Evolutionary conservation across 2,888 invertebrate genomes (phyloP).

Genomic region (Agrotis ipsilon): DNA sequence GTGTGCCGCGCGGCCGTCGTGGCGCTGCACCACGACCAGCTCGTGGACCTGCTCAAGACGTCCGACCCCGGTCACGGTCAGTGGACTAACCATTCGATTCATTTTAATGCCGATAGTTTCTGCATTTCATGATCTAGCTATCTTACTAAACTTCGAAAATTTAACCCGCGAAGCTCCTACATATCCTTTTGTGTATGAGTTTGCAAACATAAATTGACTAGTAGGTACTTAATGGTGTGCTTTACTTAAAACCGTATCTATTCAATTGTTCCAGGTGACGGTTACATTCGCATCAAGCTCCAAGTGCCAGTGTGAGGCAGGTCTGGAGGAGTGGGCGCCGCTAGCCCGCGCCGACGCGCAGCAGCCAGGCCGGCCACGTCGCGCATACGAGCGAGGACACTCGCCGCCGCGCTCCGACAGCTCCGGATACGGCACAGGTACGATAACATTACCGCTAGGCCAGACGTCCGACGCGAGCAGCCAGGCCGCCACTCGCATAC

Average conservation of each 20-base stretch:
- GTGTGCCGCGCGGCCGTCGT: slow-evolving; percentile 97
- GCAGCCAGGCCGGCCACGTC: slow-evolving; percentile 91
- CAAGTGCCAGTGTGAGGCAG: slow-evolving; percentile 92
- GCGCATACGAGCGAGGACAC: slow-evolving; percentile 94
- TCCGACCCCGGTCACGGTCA: slow-evolving; percentile 96
- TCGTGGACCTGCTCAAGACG: slow-evolving; percentile 97
- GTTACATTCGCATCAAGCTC: slow-evolving; percentile 82
- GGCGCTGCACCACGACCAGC: slow-evolving; percentile 97
- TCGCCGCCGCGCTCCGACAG: slow-evolving; percentile 96
- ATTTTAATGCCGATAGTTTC: no score
- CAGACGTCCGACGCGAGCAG: no score
- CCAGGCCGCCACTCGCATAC: no score
- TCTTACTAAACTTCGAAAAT: no score
- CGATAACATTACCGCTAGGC: slow-evolving; percentile 63
- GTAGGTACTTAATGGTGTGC: no score
- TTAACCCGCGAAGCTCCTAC: no score
- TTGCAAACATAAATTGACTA: not conserved
- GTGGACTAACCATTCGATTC: not conserved
- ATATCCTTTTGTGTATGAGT: not conserved
- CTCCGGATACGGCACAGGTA: slow-evolving; percentile 96
- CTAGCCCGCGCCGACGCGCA: slow-evolving; percentile 86
- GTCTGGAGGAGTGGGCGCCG: slow-evolving; percentile 77
- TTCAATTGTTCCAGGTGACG: slow-evolving; percentile 91
- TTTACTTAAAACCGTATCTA: no score
- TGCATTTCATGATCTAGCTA: no score